Conservation (phyloP, 2,888 invertebrate species). For the Carabus problematicus region DNA sequence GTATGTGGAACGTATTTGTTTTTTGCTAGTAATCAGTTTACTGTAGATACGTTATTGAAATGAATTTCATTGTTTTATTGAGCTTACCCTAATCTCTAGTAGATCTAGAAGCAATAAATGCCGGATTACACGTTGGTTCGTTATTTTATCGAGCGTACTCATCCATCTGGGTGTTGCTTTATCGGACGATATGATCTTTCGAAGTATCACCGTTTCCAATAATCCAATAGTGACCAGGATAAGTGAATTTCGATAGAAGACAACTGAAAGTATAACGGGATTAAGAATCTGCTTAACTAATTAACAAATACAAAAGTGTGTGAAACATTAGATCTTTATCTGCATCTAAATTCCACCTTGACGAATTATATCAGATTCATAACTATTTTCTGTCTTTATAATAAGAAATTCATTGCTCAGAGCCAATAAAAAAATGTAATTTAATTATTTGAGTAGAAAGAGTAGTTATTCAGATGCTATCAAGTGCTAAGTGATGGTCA, state of each 20-base stretch:
- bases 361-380: no score
- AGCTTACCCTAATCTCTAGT: neutral
- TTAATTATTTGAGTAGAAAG: no score
- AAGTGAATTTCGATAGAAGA: constrained; percentile 20
- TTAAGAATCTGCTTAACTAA: constrained; percentile 6
- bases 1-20: no score
- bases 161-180: constrained; percentile 26
- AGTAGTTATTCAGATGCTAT: no score
- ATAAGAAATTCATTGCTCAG: no score
- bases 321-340: neutral
- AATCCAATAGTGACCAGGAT: constrained; percentile 8
- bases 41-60: neutral
- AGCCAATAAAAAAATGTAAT: no score
- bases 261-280: constrained; percentile 26
- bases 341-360: no score
- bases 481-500: no score
- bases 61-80: neutral
- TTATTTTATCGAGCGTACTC: constrained; percentile 1
- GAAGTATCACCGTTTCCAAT: constrained; percentile 20
- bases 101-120: constrained; percentile 24
- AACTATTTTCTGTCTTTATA: no score
- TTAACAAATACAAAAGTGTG: constrained; percentile 18
- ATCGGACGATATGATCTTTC: constrained; percentile 10
- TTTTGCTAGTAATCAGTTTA: neutral
- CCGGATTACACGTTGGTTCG: constrained; percentile 1